These are phyloP conservation scores for Oncorhynchus mykiss DNA, from an alignment of 2,113 vertebrate species.

Conservation along the genomic window DNA sequence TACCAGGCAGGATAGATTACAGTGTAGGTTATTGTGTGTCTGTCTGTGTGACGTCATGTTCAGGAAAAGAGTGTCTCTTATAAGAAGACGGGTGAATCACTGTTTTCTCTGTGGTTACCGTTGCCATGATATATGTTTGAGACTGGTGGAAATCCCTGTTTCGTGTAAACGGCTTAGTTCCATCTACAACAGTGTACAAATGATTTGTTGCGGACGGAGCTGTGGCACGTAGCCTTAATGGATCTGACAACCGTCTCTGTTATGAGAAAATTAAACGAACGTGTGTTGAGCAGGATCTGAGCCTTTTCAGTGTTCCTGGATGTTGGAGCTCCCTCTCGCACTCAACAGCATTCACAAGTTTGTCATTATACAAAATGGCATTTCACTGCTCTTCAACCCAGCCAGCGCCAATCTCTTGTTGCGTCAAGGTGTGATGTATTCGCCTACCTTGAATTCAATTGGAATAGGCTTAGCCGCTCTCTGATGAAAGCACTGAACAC, in stretches of 20 bases:
- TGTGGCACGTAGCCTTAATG: not conserved
- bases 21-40: not conserved
- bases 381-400: no score
- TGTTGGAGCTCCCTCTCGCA: no score
- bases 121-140: slow-evolving; percentile 30
- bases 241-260: not conserved
- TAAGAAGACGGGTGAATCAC: slow-evolving; percentile 19
- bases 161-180: not conserved
- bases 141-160: slow-evolving; percentile 23
- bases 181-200: not conserved
- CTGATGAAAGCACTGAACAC: no score
- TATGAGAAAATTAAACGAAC: not conserved
- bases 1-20: not conserved
- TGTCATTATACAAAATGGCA: no score
- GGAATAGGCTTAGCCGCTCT: no score
- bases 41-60: not conserved
- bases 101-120: slow-evolving; percentile 15
- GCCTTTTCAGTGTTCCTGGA: not conserved
- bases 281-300: not conserved
- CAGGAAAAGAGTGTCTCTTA: slow-evolving; percentile 2
- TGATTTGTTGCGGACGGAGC: not conserved
- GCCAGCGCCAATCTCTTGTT: no score
- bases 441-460: no score
- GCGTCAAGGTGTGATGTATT: no score
- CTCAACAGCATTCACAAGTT: no score